These are phyloP conservation scores for Chrysodeixis includens DNA, from an alignment of 2,888 invertebrate genomes.

Conservation along the genomic window DNA sequence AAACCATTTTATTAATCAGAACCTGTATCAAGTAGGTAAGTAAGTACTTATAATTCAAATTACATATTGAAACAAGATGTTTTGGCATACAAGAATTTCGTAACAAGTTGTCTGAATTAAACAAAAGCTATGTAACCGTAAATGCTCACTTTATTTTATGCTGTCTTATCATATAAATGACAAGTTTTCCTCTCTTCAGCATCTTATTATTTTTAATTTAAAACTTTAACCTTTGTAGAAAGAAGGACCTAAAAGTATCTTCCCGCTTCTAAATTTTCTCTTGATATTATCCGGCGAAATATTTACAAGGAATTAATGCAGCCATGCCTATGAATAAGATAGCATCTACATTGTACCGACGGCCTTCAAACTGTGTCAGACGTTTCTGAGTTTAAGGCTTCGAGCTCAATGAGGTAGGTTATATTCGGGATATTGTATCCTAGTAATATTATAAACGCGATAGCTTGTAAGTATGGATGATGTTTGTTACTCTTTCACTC, in stretches of 20 bases:
- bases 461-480: no score
- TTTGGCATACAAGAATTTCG: no score
- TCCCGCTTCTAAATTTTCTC: neutral
- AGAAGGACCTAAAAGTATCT: neutral
- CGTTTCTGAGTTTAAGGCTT: constrained; percentile 23
- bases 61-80: no score
- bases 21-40: no score
- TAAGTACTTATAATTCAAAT: no score
- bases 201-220: neutral
- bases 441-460: no score
- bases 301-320: constrained; percentile 35
- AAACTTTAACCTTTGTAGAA: neutral
- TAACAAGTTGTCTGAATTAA: no score
- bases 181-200: neutral
- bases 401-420: constrained; percentile 3
- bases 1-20: no score
- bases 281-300: constrained; percentile 17
- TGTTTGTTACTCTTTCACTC: no score
- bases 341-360: constrained; percentile 31
- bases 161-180: neutral
- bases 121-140: no score
- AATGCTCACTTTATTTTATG: neutral
- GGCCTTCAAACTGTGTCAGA: constrained; percentile 37
- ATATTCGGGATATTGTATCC: neutral
- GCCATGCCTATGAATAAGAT: constrained; percentile 37